Base-by-base conservation (phyloP, 1,140 invertebrate genomes). In the Drosophila subpulchrella region DNA sequence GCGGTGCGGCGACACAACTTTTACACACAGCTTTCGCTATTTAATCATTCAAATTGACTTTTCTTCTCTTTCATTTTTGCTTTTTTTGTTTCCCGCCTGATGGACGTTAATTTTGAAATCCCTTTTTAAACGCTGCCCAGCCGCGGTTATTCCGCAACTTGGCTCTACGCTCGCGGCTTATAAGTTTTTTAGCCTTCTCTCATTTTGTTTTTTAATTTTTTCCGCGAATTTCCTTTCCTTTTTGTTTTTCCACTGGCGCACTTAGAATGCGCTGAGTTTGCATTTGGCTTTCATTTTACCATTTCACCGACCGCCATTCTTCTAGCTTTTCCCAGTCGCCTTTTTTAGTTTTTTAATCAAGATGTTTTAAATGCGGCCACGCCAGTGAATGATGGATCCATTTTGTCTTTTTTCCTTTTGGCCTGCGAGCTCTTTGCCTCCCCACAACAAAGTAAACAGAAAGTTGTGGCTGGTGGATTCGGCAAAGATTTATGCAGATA, bases 11-110 rank as follows among this genome's bases (percentile, higher is more conserved):
- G 71, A 68, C 80, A 72, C 46, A 72, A 75, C 71, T 71, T 66
- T 63, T 58, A 48, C 78, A 59, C 82, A 59, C 82, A 71, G 79
- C 83, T 86, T 63, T 88, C 66, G 34, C 83, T 86, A 86, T 86
- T 86, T 86, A 86, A 86, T 86, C 79, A 86, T 86, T 86, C 76
- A 86, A 86, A 86, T 86, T 86, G 83, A 83, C 83, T 86, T 86
- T 70, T 63, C 62, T 85, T 32, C 2, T 20, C 20, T 20, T 8
- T 32, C 8, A 0, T 34, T 34, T 71, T 85, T 32, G 1, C 7
- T 32, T 34, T 3, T 34, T 34, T 8, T 34, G 7, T 6, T 8
- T 8, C 61, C 71, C 75, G 56, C 44, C 70, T 78, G 79, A 78
- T 82, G 82, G 75, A 77, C 83, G 78, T 86, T 86, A 88, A 86